Evolutionary conservation across 2,113 vertebrate species (phyloP).

Genomic region (Callospermophilus lateralis): DNA sequence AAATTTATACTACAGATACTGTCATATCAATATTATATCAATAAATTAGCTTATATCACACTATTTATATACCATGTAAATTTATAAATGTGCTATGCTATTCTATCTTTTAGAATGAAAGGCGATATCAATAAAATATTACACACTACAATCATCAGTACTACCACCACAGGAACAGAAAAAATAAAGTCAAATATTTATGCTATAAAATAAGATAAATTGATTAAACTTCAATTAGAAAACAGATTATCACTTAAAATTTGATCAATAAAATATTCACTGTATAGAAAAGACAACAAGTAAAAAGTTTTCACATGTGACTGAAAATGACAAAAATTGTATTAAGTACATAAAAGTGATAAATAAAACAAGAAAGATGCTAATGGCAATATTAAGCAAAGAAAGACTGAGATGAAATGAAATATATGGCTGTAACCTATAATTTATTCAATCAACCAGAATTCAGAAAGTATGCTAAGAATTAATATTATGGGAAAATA

Average conservation of each 20-base stretch:
- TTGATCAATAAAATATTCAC: background rate
- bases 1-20: too few relatives aligned
- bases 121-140: background rate
- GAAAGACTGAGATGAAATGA: background rate
- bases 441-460: background rate
- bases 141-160: background rate
- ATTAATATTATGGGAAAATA: background rate
- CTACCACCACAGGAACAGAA: background rate
- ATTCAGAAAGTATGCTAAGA: background rate
- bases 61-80: too few relatives aligned
- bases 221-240: background rate
- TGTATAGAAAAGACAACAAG: background rate
- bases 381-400: background rate
- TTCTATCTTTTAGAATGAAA: background rate
- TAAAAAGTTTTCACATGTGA: background rate
- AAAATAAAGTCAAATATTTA: background rate
- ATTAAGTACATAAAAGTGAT: background rate
- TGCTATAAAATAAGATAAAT: background rate
- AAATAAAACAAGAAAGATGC: background rate
- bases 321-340: background rate
- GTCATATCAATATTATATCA: too few relatives aligned
- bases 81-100: too few relatives aligned
- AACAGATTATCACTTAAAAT: background rate
- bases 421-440: background rate
- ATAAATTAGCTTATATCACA: too few relatives aligned